Conservation (phyloP, 2,888 invertebrate genomes). For the Nephrotoma guestfalica region DNA sequence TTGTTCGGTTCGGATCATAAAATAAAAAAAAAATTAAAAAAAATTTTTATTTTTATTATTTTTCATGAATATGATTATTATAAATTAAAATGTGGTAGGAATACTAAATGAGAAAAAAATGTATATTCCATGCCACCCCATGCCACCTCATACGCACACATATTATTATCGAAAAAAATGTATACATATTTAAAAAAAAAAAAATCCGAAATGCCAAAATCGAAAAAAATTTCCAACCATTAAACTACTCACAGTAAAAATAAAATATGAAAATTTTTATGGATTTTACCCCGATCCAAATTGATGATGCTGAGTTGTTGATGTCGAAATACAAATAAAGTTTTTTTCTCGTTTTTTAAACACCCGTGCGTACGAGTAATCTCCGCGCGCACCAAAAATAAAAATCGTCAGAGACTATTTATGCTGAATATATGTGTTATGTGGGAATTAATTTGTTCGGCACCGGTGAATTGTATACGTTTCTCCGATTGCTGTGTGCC, state of each 20-base stretch:
- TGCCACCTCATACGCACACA: too few species aligned
- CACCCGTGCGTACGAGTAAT: not conserved
- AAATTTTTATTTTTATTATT: constrained; percentile 1
- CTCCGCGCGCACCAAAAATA: not conserved
- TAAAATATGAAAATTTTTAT: not conserved
- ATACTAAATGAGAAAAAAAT: not conserved
- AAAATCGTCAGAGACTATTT: not conserved
- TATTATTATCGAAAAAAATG: not conserved
- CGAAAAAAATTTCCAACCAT: not conserved
- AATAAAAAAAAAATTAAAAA: not conserved
- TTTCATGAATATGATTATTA: constrained; percentile 4
- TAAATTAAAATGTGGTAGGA: constrained; percentile 2
- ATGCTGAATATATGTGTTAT: not conserved
- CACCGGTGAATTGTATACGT: not conserved
- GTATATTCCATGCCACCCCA: too few species aligned
- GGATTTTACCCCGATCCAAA: not conserved
- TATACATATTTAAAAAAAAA: not conserved
- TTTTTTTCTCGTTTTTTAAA: not conserved
- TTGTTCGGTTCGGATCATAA: not conserved
- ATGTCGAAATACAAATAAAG: not conserved
- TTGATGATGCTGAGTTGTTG: not conserved
- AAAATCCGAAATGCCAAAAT: not conserved
- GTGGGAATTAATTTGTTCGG: not conserved
- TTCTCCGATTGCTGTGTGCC: not conserved
- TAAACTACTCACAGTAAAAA: not conserved